Conservation (phyloP, 1,140 invertebrate species). For the Catajapyx aquilonaris region DNA sequence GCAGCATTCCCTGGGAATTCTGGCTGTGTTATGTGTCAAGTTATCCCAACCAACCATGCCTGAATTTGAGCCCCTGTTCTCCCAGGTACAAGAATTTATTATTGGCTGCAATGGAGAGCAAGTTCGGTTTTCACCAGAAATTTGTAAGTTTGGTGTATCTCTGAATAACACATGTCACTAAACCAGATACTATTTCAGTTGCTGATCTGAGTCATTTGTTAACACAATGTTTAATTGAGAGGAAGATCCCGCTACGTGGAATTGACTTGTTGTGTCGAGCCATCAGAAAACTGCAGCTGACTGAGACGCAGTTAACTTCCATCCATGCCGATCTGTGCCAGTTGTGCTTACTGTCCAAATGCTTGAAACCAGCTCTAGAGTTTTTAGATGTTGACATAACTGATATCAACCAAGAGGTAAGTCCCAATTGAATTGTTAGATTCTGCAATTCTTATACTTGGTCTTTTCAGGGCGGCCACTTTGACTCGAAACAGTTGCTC, state of each 20-base stretch:
- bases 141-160: slow-evolving; percentile 52
- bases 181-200: slow-evolving; percentile 33
- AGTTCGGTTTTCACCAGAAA: slow-evolving; percentile 58
- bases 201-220: slow-evolving; percentile 69
- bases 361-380: slow-evolving; percentile 73
- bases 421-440: slow-evolving; percentile 10
- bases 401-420: slow-evolving; percentile 65
- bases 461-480: slow-evolving; percentile 38
- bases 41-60: slow-evolving; percentile 27
- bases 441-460: not conserved
- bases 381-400: slow-evolving; percentile 81
- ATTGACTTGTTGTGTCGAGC: slow-evolving; percentile 64
- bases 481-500: slow-evolving; percentile 81
- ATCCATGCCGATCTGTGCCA: slow-evolving; percentile 86
- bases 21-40: slow-evolving; percentile 65
- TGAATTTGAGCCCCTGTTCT: slow-evolving; percentile 27
- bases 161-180: not conserved
- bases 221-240: slow-evolving; percentile 51
- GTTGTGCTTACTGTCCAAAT: slow-evolving; percentile 73
- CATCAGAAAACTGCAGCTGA: slow-evolving; percentile 69
- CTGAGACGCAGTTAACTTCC: slow-evolving; percentile 72
- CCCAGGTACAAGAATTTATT: slow-evolving; percentile 62
- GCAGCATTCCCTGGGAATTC: slow-evolving; percentile 66
- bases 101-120: slow-evolving; percentile 66
- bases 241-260: slow-evolving; percentile 55